A percentile compares a stretch with the other conserved stretches of the same genome.
phyloP scores from a whole-genome alignment of 92 coral and sea anemone species.

The Epizoanthus fatuus region DNA sequence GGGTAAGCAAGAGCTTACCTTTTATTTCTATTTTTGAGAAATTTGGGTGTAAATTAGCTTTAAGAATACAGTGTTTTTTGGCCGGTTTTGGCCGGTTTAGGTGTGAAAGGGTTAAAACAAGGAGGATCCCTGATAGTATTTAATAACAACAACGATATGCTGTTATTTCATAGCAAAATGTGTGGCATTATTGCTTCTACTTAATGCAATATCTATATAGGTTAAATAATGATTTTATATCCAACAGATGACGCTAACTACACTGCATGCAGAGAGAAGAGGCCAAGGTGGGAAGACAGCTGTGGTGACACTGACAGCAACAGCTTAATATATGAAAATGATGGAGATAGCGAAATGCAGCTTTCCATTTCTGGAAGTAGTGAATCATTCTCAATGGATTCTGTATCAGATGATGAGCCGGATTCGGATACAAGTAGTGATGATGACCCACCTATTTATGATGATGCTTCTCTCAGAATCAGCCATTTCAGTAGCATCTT shows the following conservation, averaged over 20 bases:
- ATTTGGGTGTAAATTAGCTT: no score
- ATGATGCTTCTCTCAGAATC: constrained; percentile 60
- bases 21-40: no score
- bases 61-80: no score
- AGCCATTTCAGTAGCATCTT: constrained; percentile 64
- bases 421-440: constrained; percentile 17
- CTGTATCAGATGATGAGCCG: constrained; percentile 3
- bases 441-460: constrained; percentile 55
- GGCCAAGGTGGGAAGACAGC: constrained; percentile 19
- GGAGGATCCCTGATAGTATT: no score
- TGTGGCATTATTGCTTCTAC: no score
- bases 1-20: no score
- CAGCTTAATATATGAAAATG: constrained; percentile 5
- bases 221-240: constrained; percentile 4
- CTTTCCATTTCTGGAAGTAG: constrained; percentile 10
- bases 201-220: not conserved
- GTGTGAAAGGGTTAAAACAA: no score
- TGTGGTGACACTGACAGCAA: constrained; percentile 27
- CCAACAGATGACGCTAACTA: constrained; percentile 14
- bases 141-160: no score
- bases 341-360: constrained; percentile 22
- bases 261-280: constrained; percentile 27
- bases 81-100: no score
- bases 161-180: no score
- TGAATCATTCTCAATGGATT: constrained; percentile 12